phyloP scores from a whole-genome alignment of 1,140 invertebrate genomes.

The Lordiphosa collinella region DNA sequence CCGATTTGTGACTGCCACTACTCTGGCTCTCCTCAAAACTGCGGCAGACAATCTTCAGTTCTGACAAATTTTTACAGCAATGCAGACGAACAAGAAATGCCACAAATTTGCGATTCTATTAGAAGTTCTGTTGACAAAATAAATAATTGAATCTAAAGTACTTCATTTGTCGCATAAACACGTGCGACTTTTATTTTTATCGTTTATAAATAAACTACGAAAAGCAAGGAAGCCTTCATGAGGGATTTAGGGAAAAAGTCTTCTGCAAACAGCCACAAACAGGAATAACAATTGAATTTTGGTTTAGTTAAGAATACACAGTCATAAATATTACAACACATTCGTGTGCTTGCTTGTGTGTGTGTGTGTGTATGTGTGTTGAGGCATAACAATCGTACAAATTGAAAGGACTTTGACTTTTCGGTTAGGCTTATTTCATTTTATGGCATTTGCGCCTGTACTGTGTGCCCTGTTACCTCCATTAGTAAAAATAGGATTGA shows the following conservation, averaged over 20 bases:
- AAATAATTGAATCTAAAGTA: slow-evolving; percentile 72
- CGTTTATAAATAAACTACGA: slow-evolving; percentile 55
- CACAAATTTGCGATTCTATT: slow-evolving; percentile 44
- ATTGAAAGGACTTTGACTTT: slow-evolving; percentile 67
- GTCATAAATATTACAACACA: slow-evolving; percentile 33
- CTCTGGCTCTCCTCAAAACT: slow-evolving; percentile 3
- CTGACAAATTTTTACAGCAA: slow-evolving; percentile 3
- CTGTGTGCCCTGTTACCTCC: slow-evolving; percentile 18
- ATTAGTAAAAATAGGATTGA: slow-evolving; percentile 1
- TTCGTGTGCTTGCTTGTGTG: slow-evolving; percentile 9
- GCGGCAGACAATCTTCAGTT: background rate
- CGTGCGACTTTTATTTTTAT: slow-evolving; percentile 52
- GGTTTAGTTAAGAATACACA: slow-evolving; percentile 59
- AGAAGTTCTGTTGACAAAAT: slow-evolving; percentile 47
- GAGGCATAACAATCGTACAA: slow-evolving; percentile 42
- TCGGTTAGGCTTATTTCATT: slow-evolving; percentile 61
- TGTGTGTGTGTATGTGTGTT: slow-evolving; percentile 15
- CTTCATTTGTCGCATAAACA: slow-evolving; percentile 70
- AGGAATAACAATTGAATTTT: slow-evolving; percentile 71
- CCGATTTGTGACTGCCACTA: slow-evolving; percentile 36
- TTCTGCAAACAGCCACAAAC: slow-evolving; percentile 34
- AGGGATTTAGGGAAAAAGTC: background rate
- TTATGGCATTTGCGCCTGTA: slow-evolving; percentile 50
- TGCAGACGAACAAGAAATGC: slow-evolving; percentile 25
- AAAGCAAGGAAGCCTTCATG: slow-evolving; percentile 15